These are phyloP conservation scores for Ammodytes dubius DNA, from an alignment of 2,113 vertebrate genomes.

Conservation along the genomic window DNA sequence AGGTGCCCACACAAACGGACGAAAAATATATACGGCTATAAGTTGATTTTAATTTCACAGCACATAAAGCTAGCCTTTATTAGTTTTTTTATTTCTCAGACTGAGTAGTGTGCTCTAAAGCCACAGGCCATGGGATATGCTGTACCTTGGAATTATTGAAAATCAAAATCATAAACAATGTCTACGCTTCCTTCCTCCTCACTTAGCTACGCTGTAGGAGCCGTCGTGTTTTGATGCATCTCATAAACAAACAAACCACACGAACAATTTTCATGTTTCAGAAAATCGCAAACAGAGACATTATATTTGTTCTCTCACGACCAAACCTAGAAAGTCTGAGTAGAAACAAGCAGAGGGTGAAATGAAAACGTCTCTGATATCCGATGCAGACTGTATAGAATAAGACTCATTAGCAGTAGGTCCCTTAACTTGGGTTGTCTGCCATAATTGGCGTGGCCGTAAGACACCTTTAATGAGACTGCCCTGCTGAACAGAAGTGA, in stretches of 20 bases:
- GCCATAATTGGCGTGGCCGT: conserved; percentile 58
- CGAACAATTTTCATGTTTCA: conserved; percentile 30
- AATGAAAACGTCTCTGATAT: conserved; percentile 56
- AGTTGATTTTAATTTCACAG: conserved; percentile 83
- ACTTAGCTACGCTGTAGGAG: conserved; percentile 18
- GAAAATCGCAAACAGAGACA: conserved; percentile 25
- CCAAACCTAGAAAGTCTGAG: conserved; percentile 34
- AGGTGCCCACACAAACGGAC: conserved; percentile 54
- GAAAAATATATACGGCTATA: conserved; percentile 50
- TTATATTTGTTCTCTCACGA: conserved; percentile 9
- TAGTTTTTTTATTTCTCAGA: conserved; percentile 57
- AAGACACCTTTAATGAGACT: conserved; percentile 71
- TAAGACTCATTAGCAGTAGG: conserved; percentile 63
- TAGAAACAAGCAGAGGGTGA: conserved; percentile 24
- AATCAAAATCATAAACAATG: conserved; percentile 72
- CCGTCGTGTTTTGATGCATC: conserved; percentile 19
- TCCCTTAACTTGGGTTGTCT: conserved; percentile 51
- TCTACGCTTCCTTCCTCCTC: conserved; percentile 19
- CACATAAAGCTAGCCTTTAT: conserved; percentile 81
- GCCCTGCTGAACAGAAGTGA: conserved; percentile 53
- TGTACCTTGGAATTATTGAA: conserved; percentile 59
- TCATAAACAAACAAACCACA: conserved; percentile 37
- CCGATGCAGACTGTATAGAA: conserved; percentile 60
- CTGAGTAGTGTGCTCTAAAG: conserved; percentile 51
- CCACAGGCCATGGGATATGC: conserved; percentile 63